Evolutionary conservation across 2,113 vertebrate species (phyloP).

Genomic region (Gymnogyps californianus): DNA sequence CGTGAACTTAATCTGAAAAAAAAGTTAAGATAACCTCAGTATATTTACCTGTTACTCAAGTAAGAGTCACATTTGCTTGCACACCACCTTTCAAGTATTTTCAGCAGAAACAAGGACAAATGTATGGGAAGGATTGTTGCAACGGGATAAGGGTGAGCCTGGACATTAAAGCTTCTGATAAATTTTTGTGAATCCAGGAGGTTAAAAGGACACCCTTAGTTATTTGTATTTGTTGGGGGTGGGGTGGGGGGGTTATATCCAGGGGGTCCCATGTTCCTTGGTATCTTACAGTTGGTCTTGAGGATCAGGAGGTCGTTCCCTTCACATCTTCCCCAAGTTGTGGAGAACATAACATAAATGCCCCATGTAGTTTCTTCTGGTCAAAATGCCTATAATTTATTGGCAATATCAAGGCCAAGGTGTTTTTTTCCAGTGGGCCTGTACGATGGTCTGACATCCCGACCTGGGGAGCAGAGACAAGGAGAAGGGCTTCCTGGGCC

Average conservation of each 20-base stretch:
- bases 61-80: not conserved
- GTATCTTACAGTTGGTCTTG: not conserved
- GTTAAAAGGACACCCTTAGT: not conserved
- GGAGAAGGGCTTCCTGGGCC: not conserved
- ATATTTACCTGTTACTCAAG: not conserved
- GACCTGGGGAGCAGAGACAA: no score
- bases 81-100: not conserved
- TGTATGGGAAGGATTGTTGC: not conserved
- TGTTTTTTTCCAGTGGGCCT: not conserved
- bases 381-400: not conserved
- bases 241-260: not conserved
- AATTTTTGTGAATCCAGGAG: not conserved
- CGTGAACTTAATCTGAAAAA: not conserved
- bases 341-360: not conserved
- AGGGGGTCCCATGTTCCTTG: not conserved
- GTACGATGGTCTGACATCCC: accelerated
- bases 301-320: not conserved
- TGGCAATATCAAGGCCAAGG: not conserved
- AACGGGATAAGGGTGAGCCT: not conserved
- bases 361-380: not conserved
- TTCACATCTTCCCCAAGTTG: not conserved
- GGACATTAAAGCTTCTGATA: not conserved
- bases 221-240: not conserved
- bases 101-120: not conserved
- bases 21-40: not conserved